These are phyloP conservation scores for Hestina assimilis DNA, from an alignment of 1,140 invertebrate species.

Conservation along the genomic window DNA sequence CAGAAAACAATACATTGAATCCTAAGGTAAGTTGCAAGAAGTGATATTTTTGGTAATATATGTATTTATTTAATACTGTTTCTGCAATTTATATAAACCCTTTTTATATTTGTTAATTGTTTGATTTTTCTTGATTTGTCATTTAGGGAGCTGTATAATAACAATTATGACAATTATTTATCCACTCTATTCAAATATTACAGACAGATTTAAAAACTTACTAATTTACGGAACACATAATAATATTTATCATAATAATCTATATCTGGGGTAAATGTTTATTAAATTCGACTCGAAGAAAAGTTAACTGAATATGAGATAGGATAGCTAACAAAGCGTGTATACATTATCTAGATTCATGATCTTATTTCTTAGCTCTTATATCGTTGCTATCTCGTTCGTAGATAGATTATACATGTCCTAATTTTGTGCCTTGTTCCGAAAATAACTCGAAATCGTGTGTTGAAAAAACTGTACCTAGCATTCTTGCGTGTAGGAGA, in stretches of 20 bases:
- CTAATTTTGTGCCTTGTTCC: constrained; percentile 33
- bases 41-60: neutral
- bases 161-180: no score
- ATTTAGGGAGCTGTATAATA: no score
- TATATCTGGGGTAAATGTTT: no score
- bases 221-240: no score
- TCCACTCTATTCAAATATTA: no score
- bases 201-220: no score
- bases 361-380: constrained; percentile 26
- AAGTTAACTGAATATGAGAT: neutral
- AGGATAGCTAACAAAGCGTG: neutral
- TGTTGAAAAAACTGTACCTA: constrained; percentile 29
- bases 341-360: constrained; percentile 21
- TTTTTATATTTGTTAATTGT: no score
- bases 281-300: no score
- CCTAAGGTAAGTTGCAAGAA: constrained; percentile 63
- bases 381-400: constrained; percentile 27
- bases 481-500: constrained; percentile 22
- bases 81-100: no score
- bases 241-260: no score
- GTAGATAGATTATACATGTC: constrained; percentile 33
- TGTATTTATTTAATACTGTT: neutral
- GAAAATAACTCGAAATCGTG: constrained; percentile 31
- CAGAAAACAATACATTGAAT: constrained; percentile 88
- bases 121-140: no score